Conservation (phyloP, 2,113 vertebrate genomes). For the Puma concolor region DNA sequence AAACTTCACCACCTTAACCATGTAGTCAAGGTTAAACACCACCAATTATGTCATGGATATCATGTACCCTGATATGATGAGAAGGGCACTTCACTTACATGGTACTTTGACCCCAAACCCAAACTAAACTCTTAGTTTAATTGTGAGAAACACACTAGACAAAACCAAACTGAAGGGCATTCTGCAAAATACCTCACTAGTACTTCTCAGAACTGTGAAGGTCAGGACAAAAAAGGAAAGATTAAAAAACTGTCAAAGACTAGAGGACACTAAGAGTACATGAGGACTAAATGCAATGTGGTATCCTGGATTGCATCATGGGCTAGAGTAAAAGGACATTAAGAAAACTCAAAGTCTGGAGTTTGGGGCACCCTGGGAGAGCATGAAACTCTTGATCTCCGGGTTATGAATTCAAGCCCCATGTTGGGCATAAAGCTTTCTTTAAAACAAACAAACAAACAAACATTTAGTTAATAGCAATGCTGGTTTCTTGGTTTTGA, state of each 20-base stretch:
- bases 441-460: background rate
- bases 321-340: background rate
- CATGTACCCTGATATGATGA: background rate
- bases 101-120: background rate
- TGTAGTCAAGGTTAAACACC: background rate
- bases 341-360: background rate
- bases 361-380: background rate
- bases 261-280: background rate
- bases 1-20: background rate
- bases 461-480: background rate
- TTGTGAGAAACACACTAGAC: background rate
- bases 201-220: background rate
- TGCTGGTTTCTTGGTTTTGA: constrained; percentile 5
- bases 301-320: background rate
- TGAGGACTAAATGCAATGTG: background rate
- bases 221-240: background rate
- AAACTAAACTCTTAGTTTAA: background rate
- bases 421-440: background rate
- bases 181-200: background rate
- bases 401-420: background rate
- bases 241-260: background rate
- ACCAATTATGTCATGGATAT: background rate
- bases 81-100: background rate
- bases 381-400: background rate
- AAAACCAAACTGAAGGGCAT: background rate